Conservation (phyloP, 2,888 invertebrate species). For the Hemicrepidius hirtus region DNA sequence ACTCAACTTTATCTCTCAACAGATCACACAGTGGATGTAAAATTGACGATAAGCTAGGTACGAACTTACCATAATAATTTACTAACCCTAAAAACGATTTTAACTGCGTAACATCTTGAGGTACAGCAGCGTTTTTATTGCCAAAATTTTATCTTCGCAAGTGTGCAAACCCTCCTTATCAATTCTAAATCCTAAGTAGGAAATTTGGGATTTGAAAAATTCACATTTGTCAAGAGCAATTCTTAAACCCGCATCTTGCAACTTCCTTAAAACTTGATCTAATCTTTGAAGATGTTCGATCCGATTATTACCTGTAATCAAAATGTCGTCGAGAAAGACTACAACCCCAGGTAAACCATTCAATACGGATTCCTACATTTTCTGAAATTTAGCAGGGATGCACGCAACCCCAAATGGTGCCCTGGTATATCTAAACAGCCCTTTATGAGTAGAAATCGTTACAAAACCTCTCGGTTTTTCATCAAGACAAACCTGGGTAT, state of each 20-base stretch:
- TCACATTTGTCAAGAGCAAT: conserved; percentile 47
- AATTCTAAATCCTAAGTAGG: conserved; percentile 50
- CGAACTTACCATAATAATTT: conserved; percentile 39
- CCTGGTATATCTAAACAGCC: conserved; percentile 58
- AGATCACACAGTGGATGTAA: conserved; percentile 27
- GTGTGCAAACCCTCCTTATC: conserved; percentile 43
- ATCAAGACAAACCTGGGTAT: neutral
- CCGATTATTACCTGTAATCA: too few relatives aligned
- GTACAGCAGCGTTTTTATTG: conserved; percentile 42
- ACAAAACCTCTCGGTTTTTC: conserved; percentile 53
- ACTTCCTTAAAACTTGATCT: conserved; percentile 42
- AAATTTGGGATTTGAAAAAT: conserved; percentile 48
- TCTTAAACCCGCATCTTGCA: conserved; percentile 46
- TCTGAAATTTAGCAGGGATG: conserved; percentile 63
- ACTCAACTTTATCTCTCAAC: conserved; percentile 9
- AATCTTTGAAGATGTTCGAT: neutral
- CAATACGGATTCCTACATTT: conserved; percentile 58
- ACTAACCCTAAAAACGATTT: too few relatives aligned
- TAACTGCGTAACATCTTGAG: conserved; percentile 45
- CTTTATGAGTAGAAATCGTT: conserved; percentile 59
- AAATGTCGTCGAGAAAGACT: too few relatives aligned
- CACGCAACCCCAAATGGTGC: conserved; percentile 60
- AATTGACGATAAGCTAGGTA: conserved; percentile 26
- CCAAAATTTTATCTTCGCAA: conserved; percentile 40
- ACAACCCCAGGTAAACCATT: neutral